phyloP scores from a whole-genome alignment of 2,113 vertebrate species.

The Candoia aspera region DNA sequence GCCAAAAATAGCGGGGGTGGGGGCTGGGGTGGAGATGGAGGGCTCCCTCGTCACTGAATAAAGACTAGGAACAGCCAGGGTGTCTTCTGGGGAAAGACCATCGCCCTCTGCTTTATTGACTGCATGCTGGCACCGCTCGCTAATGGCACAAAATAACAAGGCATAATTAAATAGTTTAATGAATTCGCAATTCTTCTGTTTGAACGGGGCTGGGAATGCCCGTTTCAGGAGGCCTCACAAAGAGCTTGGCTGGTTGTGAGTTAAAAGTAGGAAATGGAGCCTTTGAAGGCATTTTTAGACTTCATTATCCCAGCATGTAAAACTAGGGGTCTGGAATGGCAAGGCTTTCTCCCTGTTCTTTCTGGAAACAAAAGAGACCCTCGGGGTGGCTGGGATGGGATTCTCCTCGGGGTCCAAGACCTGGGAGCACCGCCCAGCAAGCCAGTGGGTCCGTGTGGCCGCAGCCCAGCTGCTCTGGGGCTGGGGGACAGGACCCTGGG shows the following conservation, averaged over 20 bases:
- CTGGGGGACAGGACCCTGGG: not conserved
- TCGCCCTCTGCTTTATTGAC: constrained; percentile 81
- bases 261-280: constrained; percentile 92
- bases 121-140: constrained; percentile 83
- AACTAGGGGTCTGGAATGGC: constrained; percentile 97
- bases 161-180: constrained; percentile 98
- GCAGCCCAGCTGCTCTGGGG: not conserved
- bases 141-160: constrained; percentile 86
- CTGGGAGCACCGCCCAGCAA: constrained; percentile 71
- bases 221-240: constrained; percentile 83
- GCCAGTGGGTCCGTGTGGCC: constrained; percentile 65
- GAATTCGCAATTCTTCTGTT: constrained; percentile 92
- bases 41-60: constrained; percentile 81
- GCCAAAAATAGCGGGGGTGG: constrained; percentile 69
- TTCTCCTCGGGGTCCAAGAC: constrained; percentile 72
- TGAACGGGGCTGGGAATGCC: constrained; percentile 79
- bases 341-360: constrained; percentile 81
- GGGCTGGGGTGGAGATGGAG: constrained; percentile 41
- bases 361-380: constrained; percentile 81
- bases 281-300: constrained; percentile 98
- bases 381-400: constrained; percentile 71
- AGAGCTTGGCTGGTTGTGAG: constrained; percentile 84
- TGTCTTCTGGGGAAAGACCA: constrained; percentile 82
- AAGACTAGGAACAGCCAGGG: constrained; percentile 84
- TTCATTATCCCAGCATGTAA: constrained; percentile 99